These are phyloP conservation scores for Pangasianodon hypophthalmus DNA, from an alignment of 2,113 vertebrate species.

Conservation along the genomic window DNA sequence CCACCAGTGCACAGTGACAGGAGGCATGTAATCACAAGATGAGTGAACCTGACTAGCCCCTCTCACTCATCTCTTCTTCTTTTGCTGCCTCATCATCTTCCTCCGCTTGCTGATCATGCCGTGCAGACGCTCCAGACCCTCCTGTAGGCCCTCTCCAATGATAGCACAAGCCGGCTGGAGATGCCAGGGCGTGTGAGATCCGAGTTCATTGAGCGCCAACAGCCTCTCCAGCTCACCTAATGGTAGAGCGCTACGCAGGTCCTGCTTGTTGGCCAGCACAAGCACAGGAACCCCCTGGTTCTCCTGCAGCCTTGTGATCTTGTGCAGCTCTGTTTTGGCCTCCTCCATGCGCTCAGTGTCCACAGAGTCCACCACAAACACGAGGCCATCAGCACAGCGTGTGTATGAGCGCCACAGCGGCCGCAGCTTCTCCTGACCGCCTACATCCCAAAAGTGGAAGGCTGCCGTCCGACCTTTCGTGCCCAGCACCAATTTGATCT, in stretches of 20 bases:
- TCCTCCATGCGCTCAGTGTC: constrained; percentile 91
- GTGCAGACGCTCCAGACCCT: constrained; percentile 89
- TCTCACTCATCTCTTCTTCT: constrained; percentile 87
- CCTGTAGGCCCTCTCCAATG: constrained; percentile 91
- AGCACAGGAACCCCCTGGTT: constrained; percentile 94
- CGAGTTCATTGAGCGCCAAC: constrained; percentile 86
- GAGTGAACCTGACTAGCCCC: not conserved
- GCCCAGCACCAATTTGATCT: constrained; percentile 84
- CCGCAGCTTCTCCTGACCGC: constrained; percentile 91
- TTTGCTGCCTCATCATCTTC: constrained; percentile 89
- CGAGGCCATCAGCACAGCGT: constrained; percentile 88
- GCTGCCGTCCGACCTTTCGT: constrained; percentile 74
- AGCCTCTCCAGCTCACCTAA: constrained; percentile 85
- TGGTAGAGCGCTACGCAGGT: constrained; percentile 86
- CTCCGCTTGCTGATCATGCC: constrained; percentile 91
- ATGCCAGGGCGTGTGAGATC: constrained; percentile 88
- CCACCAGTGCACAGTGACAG: constrained; percentile 36
- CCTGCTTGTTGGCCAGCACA: constrained; percentile 94
- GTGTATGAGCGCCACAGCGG: constrained; percentile 95
- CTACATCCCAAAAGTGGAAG: constrained; percentile 96
- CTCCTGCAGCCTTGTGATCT: constrained; percentile 89
- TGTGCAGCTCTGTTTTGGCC: constrained; percentile 92
- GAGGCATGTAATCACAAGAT: not conserved
- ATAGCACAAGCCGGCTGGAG: constrained; percentile 92
- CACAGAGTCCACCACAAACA: constrained; percentile 95